Conservation (phyloP, 2,888 invertebrate genomes). For the Carterocephalus palaemon region DNA sequence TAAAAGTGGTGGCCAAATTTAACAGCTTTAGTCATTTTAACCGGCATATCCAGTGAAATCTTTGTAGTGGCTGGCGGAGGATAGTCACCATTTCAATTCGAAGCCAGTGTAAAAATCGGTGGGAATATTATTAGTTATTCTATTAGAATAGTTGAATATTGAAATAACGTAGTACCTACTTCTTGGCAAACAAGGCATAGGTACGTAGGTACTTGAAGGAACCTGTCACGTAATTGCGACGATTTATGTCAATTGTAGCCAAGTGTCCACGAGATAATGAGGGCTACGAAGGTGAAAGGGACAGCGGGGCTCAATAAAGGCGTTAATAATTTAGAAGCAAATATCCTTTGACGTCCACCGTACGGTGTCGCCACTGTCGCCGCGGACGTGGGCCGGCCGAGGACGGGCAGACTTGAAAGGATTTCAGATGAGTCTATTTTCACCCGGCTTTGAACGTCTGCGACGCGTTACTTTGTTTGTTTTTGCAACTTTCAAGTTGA, state of each 20-base stretch:
- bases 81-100: no score
- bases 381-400: not conserved
- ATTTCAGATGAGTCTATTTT: constrained; percentile 71
- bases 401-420: constrained; percentile 66
- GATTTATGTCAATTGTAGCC: constrained; percentile 12
- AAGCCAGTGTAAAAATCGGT: no score
- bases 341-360: constrained; percentile 14
- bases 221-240: constrained; percentile 1
- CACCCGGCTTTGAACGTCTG: constrained; percentile 63
- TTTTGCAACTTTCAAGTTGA: constrained; percentile 65
- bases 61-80: no score
- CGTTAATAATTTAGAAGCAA: constrained; percentile 16
- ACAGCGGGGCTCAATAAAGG: constrained; percentile 17
- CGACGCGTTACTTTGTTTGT: constrained; percentile 62
- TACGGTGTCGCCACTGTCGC: constrained; percentile 12
- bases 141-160: no score
- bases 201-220: no score
- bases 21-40: no score
- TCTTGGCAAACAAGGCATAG: no score
- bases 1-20: no score
- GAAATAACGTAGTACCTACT: no score
- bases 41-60: no score
- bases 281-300: constrained; percentile 17
- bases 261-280: constrained; percentile 15
- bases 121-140: no score